Conservation (phyloP, 1,140 invertebrate species). For the Zaprionus tsacasi region DNA sequence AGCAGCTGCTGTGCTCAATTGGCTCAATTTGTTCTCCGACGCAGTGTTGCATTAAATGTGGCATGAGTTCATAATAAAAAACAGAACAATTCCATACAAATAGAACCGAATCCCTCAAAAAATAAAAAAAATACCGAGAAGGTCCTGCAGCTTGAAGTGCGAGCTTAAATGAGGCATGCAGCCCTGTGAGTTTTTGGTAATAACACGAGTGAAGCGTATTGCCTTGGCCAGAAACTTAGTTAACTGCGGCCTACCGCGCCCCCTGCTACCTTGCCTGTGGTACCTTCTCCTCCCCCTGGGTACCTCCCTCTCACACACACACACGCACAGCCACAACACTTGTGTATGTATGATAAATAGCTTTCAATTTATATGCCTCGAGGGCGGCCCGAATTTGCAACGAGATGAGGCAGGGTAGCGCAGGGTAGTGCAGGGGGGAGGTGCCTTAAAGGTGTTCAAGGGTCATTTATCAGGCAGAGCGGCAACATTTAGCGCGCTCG, state of each 20-base stretch:
- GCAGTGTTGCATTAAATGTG: slow-evolving; percentile 82
- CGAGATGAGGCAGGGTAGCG: neutral
- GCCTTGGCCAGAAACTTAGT: slow-evolving; percentile 67
- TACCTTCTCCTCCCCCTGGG: neutral
- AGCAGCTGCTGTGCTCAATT: slow-evolving; percentile 50
- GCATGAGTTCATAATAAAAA: slow-evolving; percentile 79
- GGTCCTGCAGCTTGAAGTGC: slow-evolving; percentile 55
- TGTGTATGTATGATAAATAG: slow-evolving; percentile 78
- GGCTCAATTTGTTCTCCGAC: slow-evolving; percentile 76
- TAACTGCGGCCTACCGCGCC: slow-evolving; percentile 46
- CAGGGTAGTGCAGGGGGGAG: slow-evolving; percentile 12
- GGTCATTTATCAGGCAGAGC: slow-evolving; percentile 81
- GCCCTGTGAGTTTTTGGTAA: slow-evolving; percentile 51
- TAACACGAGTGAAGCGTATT: slow-evolving; percentile 40
- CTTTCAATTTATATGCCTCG: slow-evolving; percentile 81
- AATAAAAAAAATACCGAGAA: neutral
- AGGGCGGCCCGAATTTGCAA: slow-evolving; percentile 63
- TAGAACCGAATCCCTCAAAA: slow-evolving; percentile 34
- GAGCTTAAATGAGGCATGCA: slow-evolving; percentile 70
- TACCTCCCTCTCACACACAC: slow-evolving; percentile 40
- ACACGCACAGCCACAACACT: slow-evolving; percentile 18
- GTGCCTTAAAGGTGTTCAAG: slow-evolving; percentile 78
- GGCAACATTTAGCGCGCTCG: slow-evolving; percentile 70
- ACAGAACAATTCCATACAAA: slow-evolving; percentile 14
- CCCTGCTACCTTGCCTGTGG: neutral